Evolutionary conservation across 2,888 invertebrate species (phyloP), one percentile per base, ranked within the genome.

Genomic region (Mycalesis mineus): DNA sequence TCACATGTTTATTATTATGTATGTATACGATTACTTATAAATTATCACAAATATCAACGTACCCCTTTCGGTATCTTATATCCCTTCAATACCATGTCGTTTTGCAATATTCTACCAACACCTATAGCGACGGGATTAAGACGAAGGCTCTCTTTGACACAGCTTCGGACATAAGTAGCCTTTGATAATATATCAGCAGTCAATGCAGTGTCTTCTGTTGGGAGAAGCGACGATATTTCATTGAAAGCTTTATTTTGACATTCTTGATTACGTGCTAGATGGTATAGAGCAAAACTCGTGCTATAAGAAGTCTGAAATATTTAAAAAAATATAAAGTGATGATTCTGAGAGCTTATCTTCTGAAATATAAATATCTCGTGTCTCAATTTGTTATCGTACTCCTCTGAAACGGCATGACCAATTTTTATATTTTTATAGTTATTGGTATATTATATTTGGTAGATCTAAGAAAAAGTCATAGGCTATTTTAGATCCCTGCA

Each of bases 71-170:
- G 96, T 62, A 97, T 92, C 48, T 88, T 79, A 80, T 94, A 96
- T 37, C 93, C 94, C 60, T 93, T 93, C 48, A 97, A 89, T 31
- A 93, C 80, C 1, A 93, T 88, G 73, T 96, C 94, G 49, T 91
- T 91, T 64, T 93, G 93, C 36, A 95, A 80, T 47, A 95, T 88
- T 33, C 97, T 87, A 0, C 97, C 97, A 52, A 96, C 91, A 6
- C 97, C 97, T 56, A 97, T 90, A 0, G 97, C 93, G 29, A 97
- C 93, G 0, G 97, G 97, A 80, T 95, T 94, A 48, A 97, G 74
- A 61, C 97, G 91, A 28, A 96, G 89, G 3, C 94, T 93, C 82
- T 98, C 98, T 76, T 97, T 98, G 1, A 98, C 82, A 65, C 94
- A 94, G 41, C 95, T 94, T 73, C 95, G 94, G 0, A 95, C 88